These are phyloP conservation scores for Hormiphora californensis DNA, from an alignment of 37 sponge, comb jelly and placozoan species.

Conservation along the genomic window DNA sequence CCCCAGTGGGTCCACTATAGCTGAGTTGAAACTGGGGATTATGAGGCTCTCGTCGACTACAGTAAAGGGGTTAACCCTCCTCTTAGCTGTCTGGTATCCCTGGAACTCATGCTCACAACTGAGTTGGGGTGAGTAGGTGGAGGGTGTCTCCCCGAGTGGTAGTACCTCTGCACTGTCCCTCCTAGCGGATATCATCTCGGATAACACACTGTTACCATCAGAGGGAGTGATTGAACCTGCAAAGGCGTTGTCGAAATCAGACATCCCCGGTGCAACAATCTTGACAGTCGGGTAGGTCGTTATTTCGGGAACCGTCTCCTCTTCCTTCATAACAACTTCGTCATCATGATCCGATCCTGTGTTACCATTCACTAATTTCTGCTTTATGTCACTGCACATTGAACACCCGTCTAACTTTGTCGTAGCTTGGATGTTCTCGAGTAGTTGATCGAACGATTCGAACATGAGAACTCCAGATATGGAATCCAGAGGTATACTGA, in stretches of 20 bases:
- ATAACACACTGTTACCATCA: background rate
- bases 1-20: background rate
- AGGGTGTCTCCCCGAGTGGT: background rate
- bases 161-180: background rate
- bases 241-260: background rate
- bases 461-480: conserved; percentile 7
- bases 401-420: conserved; percentile 1
- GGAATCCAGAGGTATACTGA: conserved; percentile 44
- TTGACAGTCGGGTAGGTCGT: background rate
- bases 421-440: conserved; percentile 14
- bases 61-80: background rate
- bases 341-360: background rate
- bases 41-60: conserved; percentile 3
- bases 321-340: too few species aligned
- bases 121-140: background rate
- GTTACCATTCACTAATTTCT: background rate
- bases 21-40: conserved; percentile 2
- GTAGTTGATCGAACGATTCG: conserved; percentile 16
- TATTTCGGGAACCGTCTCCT: background rate
- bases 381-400: background rate
- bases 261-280: background rate
- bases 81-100: background rate
- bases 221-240: background rate
- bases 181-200: background rate
- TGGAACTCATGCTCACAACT: conserved; percentile 47